Percentiles rank a stretch among this genome's conserved stretches.
These are phyloP conservation scores for Oncorhynchus mykiss DNA, from an alignment of 2,113 vertebrate genomes.

Conservation along the genomic window DNA sequence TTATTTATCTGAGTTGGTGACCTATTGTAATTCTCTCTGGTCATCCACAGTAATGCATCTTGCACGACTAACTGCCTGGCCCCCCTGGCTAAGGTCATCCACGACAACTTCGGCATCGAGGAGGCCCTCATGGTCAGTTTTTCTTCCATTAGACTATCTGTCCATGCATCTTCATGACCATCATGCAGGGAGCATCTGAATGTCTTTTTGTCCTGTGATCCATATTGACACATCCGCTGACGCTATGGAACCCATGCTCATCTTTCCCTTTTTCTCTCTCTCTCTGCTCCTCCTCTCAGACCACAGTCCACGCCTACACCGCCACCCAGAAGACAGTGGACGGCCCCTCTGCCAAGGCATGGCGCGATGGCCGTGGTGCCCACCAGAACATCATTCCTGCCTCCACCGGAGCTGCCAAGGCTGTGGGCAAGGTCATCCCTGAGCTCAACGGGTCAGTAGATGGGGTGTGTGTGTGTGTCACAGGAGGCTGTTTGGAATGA, in stretches of 20 bases:
- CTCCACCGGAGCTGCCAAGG: slow-evolving; percentile 86
- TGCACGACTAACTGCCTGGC: slow-evolving; percentile 92
- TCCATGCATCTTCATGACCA: not conserved
- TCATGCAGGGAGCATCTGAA: too few relatives aligned
- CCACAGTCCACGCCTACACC: slow-evolving; percentile 89
- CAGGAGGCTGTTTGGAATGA: not conserved
- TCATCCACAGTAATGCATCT: slow-evolving; percentile 80
- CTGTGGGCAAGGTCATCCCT: slow-evolving; percentile 87
- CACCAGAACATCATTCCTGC: slow-evolving; percentile 90
- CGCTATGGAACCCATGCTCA: not conserved
- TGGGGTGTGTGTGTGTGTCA: not conserved
- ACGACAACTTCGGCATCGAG: slow-evolving; percentile 83
- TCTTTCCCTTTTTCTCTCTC: not conserved
- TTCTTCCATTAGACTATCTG: not conserved
- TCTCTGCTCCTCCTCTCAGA: slow-evolving; percentile 61
- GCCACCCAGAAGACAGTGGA: slow-evolving; percentile 93
- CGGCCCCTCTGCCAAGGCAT: slow-evolving; percentile 83
- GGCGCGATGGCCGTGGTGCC: slow-evolving; percentile 84
- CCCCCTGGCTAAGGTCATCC: slow-evolving; percentile 85
- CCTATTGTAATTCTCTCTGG: slow-evolving; percentile 4
- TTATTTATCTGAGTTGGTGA: not conserved
- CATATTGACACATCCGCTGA: too few relatives aligned
- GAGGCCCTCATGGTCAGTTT: slow-evolving; percentile 86
- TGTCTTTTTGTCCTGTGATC: too few relatives aligned
- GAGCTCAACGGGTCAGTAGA: slow-evolving; percentile 81